Percentiles rank a stretch among this genome's conserved stretches.
phyloP scores from a whole-genome alignment of 2,888 invertebrate species.

The Erannis defoliaria region DNA sequence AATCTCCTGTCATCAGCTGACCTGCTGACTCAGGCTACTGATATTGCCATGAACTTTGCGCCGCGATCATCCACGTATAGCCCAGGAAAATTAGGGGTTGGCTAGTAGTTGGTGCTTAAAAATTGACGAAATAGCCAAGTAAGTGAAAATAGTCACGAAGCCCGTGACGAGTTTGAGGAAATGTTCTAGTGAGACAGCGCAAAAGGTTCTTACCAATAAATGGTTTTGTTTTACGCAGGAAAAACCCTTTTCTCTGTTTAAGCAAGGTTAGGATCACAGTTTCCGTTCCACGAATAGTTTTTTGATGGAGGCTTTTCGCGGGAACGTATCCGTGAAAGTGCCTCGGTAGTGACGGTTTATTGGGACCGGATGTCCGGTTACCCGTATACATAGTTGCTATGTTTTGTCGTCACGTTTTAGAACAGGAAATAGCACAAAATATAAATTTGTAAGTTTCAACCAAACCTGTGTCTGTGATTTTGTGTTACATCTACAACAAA shows the following conservation, averaged over 20 bases:
- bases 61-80: no score
- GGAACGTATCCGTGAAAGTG: slow-evolving; percentile 44
- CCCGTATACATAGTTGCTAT: neutral
- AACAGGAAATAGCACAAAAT: neutral
- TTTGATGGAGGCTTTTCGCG: slow-evolving; percentile 47
- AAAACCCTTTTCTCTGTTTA: slow-evolving; percentile 11
- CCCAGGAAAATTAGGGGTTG: no score
- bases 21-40: no score
- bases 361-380: slow-evolving; percentile 23
- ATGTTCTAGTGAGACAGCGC: neutral
- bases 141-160: no score
- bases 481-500: no score
- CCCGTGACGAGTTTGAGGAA: no score
- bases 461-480: no score
- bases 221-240: slow-evolving; percentile 11
- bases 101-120: no score
- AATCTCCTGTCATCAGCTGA: no score
- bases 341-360: slow-evolving; percentile 14
- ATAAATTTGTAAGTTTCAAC: no score
- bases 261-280: slow-evolving; percentile 38
- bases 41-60: no score
- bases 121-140: no score
- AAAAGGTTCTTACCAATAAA: neutral
- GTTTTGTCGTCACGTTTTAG: neutral
- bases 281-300: slow-evolving; percentile 49